Evolutionary conservation across 2,888 invertebrate species (phyloP).

Genomic region (Charanyca ferruginea): DNA sequence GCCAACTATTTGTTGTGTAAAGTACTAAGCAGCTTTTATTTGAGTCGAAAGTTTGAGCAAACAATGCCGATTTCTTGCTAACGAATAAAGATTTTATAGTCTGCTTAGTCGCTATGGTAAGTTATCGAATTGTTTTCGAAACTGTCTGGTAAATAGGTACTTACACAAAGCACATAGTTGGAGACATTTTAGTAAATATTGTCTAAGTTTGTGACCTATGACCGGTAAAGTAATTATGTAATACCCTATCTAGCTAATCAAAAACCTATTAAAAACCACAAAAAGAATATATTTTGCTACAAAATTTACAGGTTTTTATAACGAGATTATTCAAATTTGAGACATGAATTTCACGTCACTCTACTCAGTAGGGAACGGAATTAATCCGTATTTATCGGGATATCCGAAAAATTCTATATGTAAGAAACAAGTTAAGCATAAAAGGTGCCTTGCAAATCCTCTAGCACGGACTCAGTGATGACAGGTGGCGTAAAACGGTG

Average conservation of each 20-base stretch:
- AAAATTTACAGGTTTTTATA: slow-evolving; percentile 18
- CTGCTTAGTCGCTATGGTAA: not conserved
- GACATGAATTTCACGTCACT: slow-evolving; percentile 20
- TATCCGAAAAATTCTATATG: slow-evolving; percentile 73
- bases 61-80: slow-evolving; percentile 18
- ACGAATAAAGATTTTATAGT: slow-evolving; percentile 15
- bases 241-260: not conserved
- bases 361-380: slow-evolving; percentile 17
- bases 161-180: not conserved
- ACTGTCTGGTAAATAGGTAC: slow-evolving; percentile 7
- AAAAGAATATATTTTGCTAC: slow-evolving; percentile 7
- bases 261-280: slow-evolving; percentile 8
- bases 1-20: slow-evolving; percentile 41
- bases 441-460: slow-evolving; percentile 74
- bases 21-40: slow-evolving; percentile 35
- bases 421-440: slow-evolving; percentile 78
- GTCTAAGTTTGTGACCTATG: not conserved
- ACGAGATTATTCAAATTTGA: slow-evolving; percentile 55
- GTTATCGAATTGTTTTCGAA: slow-evolving; percentile 23
- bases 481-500: slow-evolving; percentile 68
- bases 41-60: slow-evolving; percentile 25
- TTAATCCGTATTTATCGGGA: slow-evolving; percentile 49
- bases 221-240: not conserved
- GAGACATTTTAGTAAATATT: not conserved
- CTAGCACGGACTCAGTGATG: slow-evolving; percentile 64